Base-by-base conservation (phyloP, 2,797 vertebrate species). In the Hydrolagus colliei region DNA sequence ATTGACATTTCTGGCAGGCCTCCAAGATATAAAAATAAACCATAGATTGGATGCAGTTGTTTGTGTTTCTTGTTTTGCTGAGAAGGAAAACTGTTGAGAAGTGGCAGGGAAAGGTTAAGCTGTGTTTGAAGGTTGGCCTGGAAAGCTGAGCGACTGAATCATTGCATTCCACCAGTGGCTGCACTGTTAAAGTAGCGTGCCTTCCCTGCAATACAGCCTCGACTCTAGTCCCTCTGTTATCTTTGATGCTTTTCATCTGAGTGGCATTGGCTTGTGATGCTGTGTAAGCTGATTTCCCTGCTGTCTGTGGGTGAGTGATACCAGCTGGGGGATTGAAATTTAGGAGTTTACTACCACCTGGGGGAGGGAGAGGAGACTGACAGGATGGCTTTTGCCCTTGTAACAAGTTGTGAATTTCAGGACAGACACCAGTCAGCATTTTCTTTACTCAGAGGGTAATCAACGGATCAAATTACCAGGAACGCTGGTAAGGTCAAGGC, bases 1-100 rank as follows among this genome's bases (percentile, higher is more conserved):
- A 20, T 52, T 41, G 65, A 71, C 79, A 84, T 71, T 84, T 41
- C 79, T 84, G 79, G 65, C 65, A 65, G 65, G 20, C 18, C 65
- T 68, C 65, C 16, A 35, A 4, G 27, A 20, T 84, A 67, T 41
- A 71, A 84, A 84, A 84, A 84, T 82, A 82, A 84, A 84, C 27
- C n/a, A 35, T n/a, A 5, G 65, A 84, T 71, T 27, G 65, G 65
- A 35, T 71, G 63, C 79, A 84, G 65, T 84, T 71, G 79, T 71
- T 68, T 41, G 27, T 18, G 71, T 84, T 84, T 84, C 79, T 67
- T 52, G 79, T 71, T 84, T 41, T 68, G 27, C 35, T 35, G 32
- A 63, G n/a, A 63, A 62, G 27, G 68, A 35, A 67, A 80, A 67
- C 78, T 67, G 22, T 22, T 79, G 59, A 79, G 16, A 75, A 79